Conservation (phyloP, 37 sponge, comb jelly and placozoan genomes). For the Halisarca cf. caerulea region DNA sequence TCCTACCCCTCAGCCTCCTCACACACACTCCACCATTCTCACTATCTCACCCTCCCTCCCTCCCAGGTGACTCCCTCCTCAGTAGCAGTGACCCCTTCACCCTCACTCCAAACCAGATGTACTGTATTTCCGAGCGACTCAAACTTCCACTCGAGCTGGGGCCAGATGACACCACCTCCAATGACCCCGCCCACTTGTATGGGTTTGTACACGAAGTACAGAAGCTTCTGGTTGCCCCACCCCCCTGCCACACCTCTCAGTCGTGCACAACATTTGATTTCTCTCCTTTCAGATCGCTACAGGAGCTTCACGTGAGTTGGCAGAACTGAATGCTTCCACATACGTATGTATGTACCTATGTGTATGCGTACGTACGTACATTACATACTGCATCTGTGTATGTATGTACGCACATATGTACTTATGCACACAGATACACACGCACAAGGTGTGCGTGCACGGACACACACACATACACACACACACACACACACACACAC, state of each 20-base stretch:
- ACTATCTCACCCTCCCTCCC: neutral
- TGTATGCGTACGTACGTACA: neutral
- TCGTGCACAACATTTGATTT: constrained; percentile 66
- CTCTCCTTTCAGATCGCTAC: constrained; percentile 59
- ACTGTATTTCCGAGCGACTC: constrained; percentile 73
- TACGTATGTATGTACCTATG: neutral
- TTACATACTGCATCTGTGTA: neutral
- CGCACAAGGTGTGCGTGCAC: no score
- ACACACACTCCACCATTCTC: neutral
- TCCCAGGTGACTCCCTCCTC: constrained; percentile 52
- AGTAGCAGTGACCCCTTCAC: constrained; percentile 47
- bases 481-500: no score
- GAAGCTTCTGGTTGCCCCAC: constrained; percentile 52
- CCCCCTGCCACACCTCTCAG: constrained; percentile 58
- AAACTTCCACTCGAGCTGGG: constrained; percentile 65
- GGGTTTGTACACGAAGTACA: constrained; percentile 69
- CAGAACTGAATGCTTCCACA: no score
- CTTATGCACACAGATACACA: no score
- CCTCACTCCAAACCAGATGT: constrained; percentile 75
- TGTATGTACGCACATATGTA: no score
- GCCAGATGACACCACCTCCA: constrained; percentile 24
- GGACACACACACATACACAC: no score
- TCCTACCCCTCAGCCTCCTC: neutral
- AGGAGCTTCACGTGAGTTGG: constrained; percentile 56
- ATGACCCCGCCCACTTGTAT: constrained; percentile 79